phyloP scores from a whole-genome alignment of 2,888 invertebrate species.

The Sinhomidia bicolor region DNA sequence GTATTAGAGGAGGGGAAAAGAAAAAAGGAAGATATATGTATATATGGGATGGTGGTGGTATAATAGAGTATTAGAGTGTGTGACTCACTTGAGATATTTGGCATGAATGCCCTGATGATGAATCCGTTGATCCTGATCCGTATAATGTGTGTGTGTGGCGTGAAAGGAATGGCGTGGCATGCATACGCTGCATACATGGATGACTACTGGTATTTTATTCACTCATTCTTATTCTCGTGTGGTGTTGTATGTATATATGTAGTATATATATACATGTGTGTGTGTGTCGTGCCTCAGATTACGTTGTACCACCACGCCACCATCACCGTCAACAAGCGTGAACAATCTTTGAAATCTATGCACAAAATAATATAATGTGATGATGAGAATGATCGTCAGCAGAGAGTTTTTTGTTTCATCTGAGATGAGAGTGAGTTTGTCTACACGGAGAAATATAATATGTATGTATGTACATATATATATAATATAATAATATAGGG shows the following conservation, averaged over 20 bases:
- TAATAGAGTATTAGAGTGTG: not conserved
- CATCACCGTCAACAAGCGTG: constrained; percentile 49
- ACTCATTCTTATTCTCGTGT: not conserved
- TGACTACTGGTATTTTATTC: constrained; percentile 66
- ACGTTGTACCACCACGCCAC: constrained; percentile 22
- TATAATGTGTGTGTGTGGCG: constrained; percentile 60
- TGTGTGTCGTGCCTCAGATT: constrained; percentile 28
- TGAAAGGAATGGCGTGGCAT: constrained; percentile 55
- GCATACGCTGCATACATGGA: constrained; percentile 54
- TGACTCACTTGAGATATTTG: constrained; percentile 66
- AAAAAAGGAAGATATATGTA: not conserved
- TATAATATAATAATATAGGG: not conserved
- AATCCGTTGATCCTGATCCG: constrained; percentile 57
- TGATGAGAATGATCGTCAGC: constrained; percentile 57
- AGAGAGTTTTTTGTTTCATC: constrained; percentile 21
- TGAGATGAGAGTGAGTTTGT: not conserved
- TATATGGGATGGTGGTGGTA: too few species aligned
- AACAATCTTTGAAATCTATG: constrained; percentile 60
- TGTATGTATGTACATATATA: not conserved
- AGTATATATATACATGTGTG: not conserved
- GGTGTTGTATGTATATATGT: too few species aligned
- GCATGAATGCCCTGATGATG: constrained; percentile 56
- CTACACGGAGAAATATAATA: not conserved
- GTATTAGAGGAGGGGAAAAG: not conserved
- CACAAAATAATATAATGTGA: not conserved